Base-by-base conservation (phyloP, 2,888 invertebrate species). In the Cabera pusaria region DNA sequence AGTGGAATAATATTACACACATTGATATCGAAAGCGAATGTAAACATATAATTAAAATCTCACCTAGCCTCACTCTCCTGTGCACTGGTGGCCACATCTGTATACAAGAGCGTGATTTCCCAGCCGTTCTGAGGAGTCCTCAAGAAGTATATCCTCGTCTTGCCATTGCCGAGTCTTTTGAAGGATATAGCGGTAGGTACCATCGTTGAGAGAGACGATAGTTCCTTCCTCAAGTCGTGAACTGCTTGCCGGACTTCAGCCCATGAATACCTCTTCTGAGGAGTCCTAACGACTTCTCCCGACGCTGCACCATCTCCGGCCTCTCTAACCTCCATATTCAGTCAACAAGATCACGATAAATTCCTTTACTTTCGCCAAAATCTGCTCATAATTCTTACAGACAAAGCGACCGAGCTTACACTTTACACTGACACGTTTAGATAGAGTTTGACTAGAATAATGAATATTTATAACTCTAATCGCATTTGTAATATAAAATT, bases 91-190 rank as follows among this genome's bases (percentile, higher is more conserved):
- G 92, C 91, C n/a, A 98, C 92, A 73, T 98, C 97, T 0, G 95
- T 93, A 65, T 94, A 97, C 0, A 97, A 84, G 5, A 98, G 81
- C 0, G 97, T 97, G 1, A 96, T 96, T 76, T 98, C 97, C 93
- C 97, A 95, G 6, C 95, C 95, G 63, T 95, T 96, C 29, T 94
- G 94, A 0, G 96, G 96, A 9, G 95, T 95, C 56, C 96, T 94
- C 44, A 98, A 90, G 74, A 97, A 98, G 78, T 98, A 98, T 61
- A 98, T 93, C 62, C 97, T 91, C 5, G 93, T 95, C 56, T 95
- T 92, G 17, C 95, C 95, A 79, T 95, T 95, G 32, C 92, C 91
- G 18, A 96, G 87, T 59, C 92, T 92, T 39, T 96, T 91, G 79
- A 97, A 97, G 16, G 94, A 93, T 54, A 97, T 93, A 26, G 94